Evolutionary conservation across 2,113 vertebrate species (phyloP).

Genomic region (Callionymus lyra): DNA sequence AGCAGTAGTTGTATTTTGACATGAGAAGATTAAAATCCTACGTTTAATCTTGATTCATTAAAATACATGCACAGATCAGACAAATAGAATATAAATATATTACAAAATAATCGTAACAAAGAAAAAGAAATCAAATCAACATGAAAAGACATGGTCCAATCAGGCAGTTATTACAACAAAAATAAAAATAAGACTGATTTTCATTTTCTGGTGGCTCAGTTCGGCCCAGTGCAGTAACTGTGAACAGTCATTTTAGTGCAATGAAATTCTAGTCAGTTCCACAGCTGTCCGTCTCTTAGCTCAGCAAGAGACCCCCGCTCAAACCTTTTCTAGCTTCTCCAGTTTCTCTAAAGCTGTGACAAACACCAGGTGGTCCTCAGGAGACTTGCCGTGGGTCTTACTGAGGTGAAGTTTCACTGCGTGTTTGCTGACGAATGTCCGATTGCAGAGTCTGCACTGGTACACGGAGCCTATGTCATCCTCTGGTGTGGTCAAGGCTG

Average conservation of each 20-base stretch:
- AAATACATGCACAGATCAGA: conserved; percentile 75
- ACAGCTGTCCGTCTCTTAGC: conserved; percentile 72
- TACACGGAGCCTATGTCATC: conserved; percentile 93
- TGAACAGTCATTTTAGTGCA: conserved; percentile 80
- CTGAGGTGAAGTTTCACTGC: conserved; percentile 99
- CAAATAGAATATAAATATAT: conserved; percentile 76
- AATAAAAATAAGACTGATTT: conserved; percentile 78
- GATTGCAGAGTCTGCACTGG: conserved; percentile 98
- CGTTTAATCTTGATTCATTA: conserved; percentile 91
- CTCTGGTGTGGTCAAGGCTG: conserved; percentile 72
- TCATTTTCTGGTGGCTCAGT: conserved; percentile 78
- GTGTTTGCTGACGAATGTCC: conserved; percentile 99
- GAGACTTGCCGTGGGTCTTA: conserved; percentile 99
- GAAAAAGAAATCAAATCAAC: conserved; percentile 39
- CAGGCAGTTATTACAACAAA: conserved; percentile 85
- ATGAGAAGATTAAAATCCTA: conserved; percentile 66
- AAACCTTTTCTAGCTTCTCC: conserved; percentile 75
- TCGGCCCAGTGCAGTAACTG: conserved; percentile 90
- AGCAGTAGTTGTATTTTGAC: conserved; percentile 67
- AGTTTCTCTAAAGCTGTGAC: conserved; percentile 97
- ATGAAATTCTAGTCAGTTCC: conserved; percentile 79
- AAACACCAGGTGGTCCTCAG: conserved; percentile 98
- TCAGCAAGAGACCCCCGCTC: conserved; percentile 65
- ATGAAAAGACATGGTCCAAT: conserved; percentile 85
- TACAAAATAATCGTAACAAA: conserved; percentile 71